These are phyloP conservation scores for Manis pentadactyla DNA, from an alignment of 2,797 vertebrate genomes.

Conservation along the genomic window DNA sequence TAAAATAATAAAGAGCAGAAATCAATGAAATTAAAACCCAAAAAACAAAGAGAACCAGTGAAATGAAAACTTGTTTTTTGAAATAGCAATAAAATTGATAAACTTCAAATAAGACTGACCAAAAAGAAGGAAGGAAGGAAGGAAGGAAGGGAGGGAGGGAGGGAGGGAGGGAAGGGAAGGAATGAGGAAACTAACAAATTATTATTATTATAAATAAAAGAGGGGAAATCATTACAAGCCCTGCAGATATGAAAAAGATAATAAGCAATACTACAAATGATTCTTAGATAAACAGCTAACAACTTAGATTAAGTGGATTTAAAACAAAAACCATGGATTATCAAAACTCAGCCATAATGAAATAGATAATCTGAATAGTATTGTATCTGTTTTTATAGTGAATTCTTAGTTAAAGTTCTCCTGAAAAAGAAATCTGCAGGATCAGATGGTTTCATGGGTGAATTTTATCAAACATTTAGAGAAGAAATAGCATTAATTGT, in stretches of 20 bases:
- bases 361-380: background rate
- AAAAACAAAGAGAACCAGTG: background rate
- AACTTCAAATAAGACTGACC: background rate
- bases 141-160: too few species aligned
- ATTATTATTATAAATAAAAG: background rate
- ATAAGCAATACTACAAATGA: background rate
- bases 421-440: constrained; percentile 10
- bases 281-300: background rate
- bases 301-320: background rate
- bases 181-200: background rate
- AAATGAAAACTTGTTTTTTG: background rate
- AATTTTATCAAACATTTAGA: constrained; percentile 28
- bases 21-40: constrained; percentile 7
- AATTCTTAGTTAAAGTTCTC: background rate
- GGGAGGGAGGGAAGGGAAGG: too few species aligned
- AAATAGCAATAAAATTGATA: background rate
- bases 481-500: background rate
- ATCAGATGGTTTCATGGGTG: background rate
- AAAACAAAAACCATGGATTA: background rate
- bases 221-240: background rate
- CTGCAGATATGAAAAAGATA: background rate
- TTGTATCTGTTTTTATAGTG: background rate
- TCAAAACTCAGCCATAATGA: background rate
- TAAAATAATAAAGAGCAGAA: background rate
- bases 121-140: background rate